Evolutionary conservation across 2,888 invertebrate genomes (phyloP).

Genomic region (Tetanocera ferruginea): DNA sequence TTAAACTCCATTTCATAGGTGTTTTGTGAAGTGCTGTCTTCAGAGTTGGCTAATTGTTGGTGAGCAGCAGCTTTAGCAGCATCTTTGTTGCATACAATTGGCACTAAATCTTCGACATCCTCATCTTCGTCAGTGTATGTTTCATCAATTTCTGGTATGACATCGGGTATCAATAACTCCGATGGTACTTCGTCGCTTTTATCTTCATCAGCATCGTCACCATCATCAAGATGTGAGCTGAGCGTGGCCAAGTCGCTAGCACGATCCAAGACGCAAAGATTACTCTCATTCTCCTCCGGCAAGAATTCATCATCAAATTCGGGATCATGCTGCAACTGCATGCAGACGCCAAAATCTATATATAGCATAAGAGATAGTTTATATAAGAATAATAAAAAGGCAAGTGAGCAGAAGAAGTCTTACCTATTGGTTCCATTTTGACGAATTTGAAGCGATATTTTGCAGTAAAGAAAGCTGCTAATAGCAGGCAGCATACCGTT

Average conservation of each 20-base stretch:
- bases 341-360: constrained; percentile 58
- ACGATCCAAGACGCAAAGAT: constrained; percentile 63
- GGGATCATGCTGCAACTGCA: constrained; percentile 57
- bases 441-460: constrained; percentile 65
- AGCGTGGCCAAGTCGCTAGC: constrained; percentile 66
- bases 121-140: constrained; percentile 64
- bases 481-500: constrained; percentile 59
- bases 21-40: constrained; percentile 34
- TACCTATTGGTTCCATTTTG: constrained; percentile 62
- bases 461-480: constrained; percentile 61
- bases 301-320: constrained; percentile 66
- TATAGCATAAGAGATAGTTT: constrained; percentile 1
- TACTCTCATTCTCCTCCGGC: constrained; percentile 66
- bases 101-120: constrained; percentile 59
- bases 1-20: constrained; percentile 60
- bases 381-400: constrained; percentile 23
- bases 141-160: constrained; percentile 69
- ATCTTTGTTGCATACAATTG: constrained; percentile 41
- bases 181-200: constrained; percentile 68
- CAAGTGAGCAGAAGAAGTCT: constrained; percentile 19
- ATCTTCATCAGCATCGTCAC: constrained; percentile 58
- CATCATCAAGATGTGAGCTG: constrained; percentile 54
- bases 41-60: neutral
- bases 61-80: constrained; percentile 26
- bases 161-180: constrained; percentile 67